Evolutionary conservation across 1,140 invertebrate species (phyloP), one percentile per base, ranked within the genome.

Genomic region (Drosophila tani): DNA sequence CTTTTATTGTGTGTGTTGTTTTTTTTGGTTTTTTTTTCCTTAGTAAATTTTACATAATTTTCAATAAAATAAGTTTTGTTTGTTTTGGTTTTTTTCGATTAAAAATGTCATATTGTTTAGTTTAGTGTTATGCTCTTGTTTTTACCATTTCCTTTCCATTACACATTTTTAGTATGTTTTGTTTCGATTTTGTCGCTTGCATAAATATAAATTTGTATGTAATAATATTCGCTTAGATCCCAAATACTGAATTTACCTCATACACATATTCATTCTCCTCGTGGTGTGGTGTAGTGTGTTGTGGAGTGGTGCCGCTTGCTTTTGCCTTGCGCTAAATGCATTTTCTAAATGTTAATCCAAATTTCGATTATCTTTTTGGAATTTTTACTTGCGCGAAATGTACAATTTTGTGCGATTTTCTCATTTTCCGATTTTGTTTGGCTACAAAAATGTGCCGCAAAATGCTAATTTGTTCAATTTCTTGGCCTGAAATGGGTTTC

Each of bases 21-120:
- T 66, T 70, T 66, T 80, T 75, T 86, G 81, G 77, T 74, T 65
- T 60, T 70, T 57, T 75, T 86, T 69, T 82, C 75, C 67, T 81
- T 91, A 81, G 84, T 91, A 87, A 92, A 92, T 92, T 92, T 92
- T 92, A 92, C 91, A 92, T 92, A 92, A 92, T 91, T 91, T 91
- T 92, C 91, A 92, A 87, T 92, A 92, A 92, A 92, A 92, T 92
- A 92, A 92, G 81, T 87, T 87, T 75, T 68, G 64, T 60, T 65
- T 75, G 74, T 58, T 58, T 74, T 75, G 71, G 80, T 80, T 74
- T 57, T 77, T 85, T 86, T 91, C 79, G 91, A 91, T 92, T 92
- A 91, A 92, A 92, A 91, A 92, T 92, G 85, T 91, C 81, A 91
- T 92, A 91, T 91, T 88, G 82, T 91, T 55, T 55, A 91, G 86